Evolutionary conservation across 2,797 vertebrate species (phyloP), one percentile per base, ranked within the genome.

Genomic region (Platyrinchus mystaceus): DNA sequence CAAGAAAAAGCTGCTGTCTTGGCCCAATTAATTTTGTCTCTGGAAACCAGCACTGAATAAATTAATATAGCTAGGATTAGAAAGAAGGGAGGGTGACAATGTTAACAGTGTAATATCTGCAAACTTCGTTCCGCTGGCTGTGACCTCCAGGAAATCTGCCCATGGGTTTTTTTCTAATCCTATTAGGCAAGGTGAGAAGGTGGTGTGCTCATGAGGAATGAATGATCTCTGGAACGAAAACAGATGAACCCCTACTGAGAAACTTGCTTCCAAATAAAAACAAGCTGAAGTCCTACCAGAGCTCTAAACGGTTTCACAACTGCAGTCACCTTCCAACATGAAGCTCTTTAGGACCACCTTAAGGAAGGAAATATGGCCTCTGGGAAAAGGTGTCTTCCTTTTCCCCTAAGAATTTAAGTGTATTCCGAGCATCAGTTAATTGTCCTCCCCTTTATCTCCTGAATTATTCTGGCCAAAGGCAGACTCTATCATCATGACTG

Each of bases 21-120:
- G 94, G 83, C 76, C 82, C 91, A 95, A 93, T 97, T 97, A 96
- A 96, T 97, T 93, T 94, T 95, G 82, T 96, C 95, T 94, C 94
- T 74, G 91, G 94, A 96, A 97, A 95, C 68, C 60, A 84, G 88
- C 34, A 64, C 17, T 88, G 92, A 96, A 95, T 95, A 91, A 94
- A 95, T 97, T 96, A 97, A 94, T 76, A 85, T 3, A 94, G 63
- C 69, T n/a, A 89, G 68, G 49, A 96, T 60, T 85, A 87, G 68
- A 71, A 94, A 68, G 37, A 85, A 84, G n/a, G 36, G n/a, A 89
- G 56, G 7, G 49, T 55, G 58, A 66, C 75, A 79, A 64, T 83
- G 28, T 84, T 63, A 76, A 77, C 3, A 78, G 41, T 23, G 56
- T n/a, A 90, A 19, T 30, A 67, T 53, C 60, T 81, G 56, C 49